These are phyloP conservation scores for Calidris pugnax DNA, from an alignment of 2,113 vertebrate species.

Conservation along the genomic window DNA sequence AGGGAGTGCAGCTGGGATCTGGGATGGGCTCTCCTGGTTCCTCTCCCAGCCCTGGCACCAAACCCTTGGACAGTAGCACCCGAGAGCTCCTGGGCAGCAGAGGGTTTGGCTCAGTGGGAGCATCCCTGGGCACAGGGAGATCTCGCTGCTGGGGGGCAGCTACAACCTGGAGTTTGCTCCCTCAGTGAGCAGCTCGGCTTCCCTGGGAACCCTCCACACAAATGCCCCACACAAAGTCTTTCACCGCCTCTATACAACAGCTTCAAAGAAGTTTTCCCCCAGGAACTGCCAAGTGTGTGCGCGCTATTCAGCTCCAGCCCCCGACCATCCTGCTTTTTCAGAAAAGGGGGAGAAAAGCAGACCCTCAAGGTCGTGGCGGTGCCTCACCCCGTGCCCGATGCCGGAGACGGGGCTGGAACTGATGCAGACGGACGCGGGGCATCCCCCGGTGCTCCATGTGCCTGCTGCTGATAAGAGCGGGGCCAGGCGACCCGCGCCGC, in stretches of 20 bases:
- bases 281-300: neutral
- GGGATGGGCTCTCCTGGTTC: no score
- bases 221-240: fast-evolving
- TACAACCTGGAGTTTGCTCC: neutral
- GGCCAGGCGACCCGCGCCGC: slow-evolving; percentile 78
- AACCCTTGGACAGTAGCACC: no score
- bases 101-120: neutral
- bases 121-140: neutral
- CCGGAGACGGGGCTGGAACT: slow-evolving; percentile 67
- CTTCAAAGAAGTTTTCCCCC: slow-evolving; percentile 68
- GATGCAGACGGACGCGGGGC: slow-evolving; percentile 69
- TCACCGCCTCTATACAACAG: neutral
- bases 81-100: fast-evolving
- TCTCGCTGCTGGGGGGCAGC: neutral
- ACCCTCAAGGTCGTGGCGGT: slow-evolving; percentile 73
- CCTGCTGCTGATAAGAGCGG: slow-evolving; percentile 83
- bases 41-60: no score
- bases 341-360: neutral
- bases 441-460: slow-evolving; percentile 78
- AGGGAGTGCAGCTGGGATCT: no score
- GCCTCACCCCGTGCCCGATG: slow-evolving; percentile 64
- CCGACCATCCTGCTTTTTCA: slow-evolving; percentile 12
- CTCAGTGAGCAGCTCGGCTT: fast-evolving
- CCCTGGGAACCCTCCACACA: neutral
- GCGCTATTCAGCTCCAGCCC: slow-evolving; percentile 63